phyloP scores from a whole-genome alignment of 2,888 invertebrate genomes.

The Eubasilissa splendida region DNA sequence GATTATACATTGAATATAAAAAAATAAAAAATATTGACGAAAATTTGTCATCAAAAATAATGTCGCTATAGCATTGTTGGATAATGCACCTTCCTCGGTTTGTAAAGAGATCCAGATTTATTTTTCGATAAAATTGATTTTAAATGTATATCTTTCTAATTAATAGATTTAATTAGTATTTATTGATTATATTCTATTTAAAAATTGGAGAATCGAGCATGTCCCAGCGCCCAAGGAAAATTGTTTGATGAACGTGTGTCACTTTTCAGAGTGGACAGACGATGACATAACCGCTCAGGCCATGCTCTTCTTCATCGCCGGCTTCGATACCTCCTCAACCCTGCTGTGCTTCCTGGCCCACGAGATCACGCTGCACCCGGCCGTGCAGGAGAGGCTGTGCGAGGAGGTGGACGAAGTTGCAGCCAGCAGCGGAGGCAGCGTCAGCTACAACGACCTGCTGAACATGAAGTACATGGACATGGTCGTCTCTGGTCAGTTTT shows the following conservation, averaged over 20 bases:
- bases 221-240: no score
- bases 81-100: no score
- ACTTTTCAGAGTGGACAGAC: constrained; percentile 63
- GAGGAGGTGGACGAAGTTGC: constrained; percentile 72
- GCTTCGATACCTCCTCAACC: constrained; percentile 71
- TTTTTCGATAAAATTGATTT: no score
- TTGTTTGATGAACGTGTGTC: background rate
- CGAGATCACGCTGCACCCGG: constrained; percentile 74
- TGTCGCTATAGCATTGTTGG: no score
- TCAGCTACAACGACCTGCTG: constrained; percentile 71
- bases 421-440: constrained; percentile 64
- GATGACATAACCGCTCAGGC: constrained; percentile 69
- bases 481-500: constrained; percentile 68
- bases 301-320: constrained; percentile 73
- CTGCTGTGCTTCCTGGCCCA: constrained; percentile 71
- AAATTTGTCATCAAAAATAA: no score
- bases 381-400: constrained; percentile 72
- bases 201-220: no score
- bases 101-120: no score
- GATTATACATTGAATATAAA: no score
- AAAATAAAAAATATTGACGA: no score
- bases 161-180: no score
- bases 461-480: constrained; percentile 76
- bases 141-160: no score
- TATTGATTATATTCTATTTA: no score